Percentiles rank a stretch among this genome's conserved stretches.
Conservation (phyloP, 2,113 vertebrate species). For the Paramisgurnus dabryanus region DNA sequence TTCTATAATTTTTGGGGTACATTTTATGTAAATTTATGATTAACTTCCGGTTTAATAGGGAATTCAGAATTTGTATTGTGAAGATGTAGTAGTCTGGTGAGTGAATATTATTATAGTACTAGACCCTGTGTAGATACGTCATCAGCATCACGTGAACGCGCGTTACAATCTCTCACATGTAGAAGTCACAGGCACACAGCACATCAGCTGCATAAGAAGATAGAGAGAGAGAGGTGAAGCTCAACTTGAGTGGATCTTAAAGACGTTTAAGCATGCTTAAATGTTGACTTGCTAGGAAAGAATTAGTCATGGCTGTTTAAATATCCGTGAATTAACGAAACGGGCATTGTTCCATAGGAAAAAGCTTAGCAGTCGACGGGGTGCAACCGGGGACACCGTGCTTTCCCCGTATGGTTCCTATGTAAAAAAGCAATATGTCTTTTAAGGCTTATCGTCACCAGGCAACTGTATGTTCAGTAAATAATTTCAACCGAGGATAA, state of each 20-base stretch:
- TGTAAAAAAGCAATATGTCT: neutral
- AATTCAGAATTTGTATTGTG: neutral
- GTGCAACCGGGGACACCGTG: neutral
- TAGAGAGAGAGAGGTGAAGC: neutral
- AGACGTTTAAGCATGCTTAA: neutral
- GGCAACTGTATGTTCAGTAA: neutral
- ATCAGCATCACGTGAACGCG: conserved; percentile 55
- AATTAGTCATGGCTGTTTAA: neutral
- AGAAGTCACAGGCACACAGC: conserved; percentile 51
- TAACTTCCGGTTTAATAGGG: neutral
- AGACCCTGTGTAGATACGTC: neutral
- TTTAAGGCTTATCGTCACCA: conserved; percentile 5
- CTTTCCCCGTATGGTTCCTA: neutral
- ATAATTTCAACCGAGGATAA: conserved; percentile 26
- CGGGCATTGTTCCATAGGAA: neutral
- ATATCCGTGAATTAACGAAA: neutral
- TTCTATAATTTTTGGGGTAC: neutral
- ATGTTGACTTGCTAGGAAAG: neutral
- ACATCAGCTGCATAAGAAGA: conserved; percentile 4
- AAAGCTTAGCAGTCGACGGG: neutral
- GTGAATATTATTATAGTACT: neutral
- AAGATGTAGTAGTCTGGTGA: neutral
- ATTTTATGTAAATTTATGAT: neutral
- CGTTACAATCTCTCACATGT: conserved; percentile 50
- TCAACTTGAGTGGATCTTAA: conserved; percentile 15